Evolutionary conservation across 2,797 vertebrate genomes (phyloP).

Genomic region (Microcaecilia unicolor): DNA sequence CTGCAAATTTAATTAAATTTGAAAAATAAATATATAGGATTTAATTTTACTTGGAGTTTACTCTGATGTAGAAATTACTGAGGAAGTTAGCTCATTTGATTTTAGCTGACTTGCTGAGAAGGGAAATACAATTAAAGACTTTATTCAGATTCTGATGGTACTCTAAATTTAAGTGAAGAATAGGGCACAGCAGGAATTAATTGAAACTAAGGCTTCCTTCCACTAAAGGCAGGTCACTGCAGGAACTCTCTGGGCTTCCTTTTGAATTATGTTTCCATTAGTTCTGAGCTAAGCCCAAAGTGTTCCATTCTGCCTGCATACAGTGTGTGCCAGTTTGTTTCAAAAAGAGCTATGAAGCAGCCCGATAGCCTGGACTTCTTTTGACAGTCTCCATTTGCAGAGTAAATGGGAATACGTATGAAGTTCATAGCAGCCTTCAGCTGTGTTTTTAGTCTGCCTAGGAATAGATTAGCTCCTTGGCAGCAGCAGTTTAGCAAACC

Average conservation of each 20-base stretch:
- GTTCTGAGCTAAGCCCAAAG: not conserved
- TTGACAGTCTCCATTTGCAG: no score
- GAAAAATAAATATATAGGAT: no score
- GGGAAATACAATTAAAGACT: not conserved
- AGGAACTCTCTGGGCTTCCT: not conserved
- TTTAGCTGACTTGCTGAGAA: not conserved
- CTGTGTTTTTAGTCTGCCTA: no score
- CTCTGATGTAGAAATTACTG: not conserved
- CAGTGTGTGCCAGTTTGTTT: not conserved
- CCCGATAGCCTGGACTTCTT: no score
- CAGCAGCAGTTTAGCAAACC: no score
- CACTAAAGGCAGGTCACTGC: not conserved
- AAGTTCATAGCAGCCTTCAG: no score
- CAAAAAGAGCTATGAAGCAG: no score
- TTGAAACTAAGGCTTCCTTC: not conserved
- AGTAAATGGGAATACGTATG: no score
- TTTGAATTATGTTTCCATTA: constrained; percentile 1
- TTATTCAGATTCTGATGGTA: not conserved
- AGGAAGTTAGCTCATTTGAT: not conserved
- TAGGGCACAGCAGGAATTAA: constrained; percentile 1
- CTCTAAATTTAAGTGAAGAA: constrained; percentile 7
- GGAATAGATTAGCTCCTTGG: no score
- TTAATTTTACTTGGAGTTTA: no score
- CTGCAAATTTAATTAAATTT: no score
- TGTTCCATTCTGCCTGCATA: not conserved